These are phyloP conservation scores for Vulpes lagopus DNA, from an alignment of 2,113 vertebrate species.

Conservation along the genomic window DNA sequence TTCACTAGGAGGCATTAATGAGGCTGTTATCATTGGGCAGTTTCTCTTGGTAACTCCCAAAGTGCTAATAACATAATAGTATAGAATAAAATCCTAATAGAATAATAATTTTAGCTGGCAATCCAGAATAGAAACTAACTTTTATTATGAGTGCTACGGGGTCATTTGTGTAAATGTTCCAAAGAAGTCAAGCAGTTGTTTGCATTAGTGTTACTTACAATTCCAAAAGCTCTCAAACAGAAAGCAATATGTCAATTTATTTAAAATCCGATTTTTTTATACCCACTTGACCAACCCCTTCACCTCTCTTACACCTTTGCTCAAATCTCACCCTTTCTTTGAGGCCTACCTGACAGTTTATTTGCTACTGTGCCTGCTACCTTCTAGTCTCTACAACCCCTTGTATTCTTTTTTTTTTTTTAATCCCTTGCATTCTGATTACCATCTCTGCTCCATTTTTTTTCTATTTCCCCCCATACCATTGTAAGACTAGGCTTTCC, in stretches of 20 bases:
- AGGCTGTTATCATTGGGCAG: constrained; percentile 73
- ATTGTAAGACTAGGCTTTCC: not conserved
- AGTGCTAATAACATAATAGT: constrained; percentile 75
- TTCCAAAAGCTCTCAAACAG: constrained; percentile 39
- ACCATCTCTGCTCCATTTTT: not conserved
- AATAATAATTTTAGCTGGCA: constrained; percentile 69
- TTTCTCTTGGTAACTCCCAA: constrained; percentile 75
- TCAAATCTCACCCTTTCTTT: not conserved
- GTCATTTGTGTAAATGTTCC: constrained; percentile 47
- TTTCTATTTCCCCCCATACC: not conserved
- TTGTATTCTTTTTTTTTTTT: not conserved
- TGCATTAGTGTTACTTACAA: constrained; percentile 3
- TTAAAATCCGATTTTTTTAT: not conserved
- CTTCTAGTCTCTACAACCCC: fast-evolving
- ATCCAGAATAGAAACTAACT: constrained; percentile 12
- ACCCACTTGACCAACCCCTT: not conserved
- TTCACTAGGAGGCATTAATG: constrained; percentile 81
- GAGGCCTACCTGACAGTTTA: not conserved
- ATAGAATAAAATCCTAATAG: constrained; percentile 69
- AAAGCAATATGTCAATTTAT: not conserved
- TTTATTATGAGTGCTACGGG: not conserved
- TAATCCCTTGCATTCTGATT: not conserved
- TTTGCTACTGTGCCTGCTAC: fast-evolving
- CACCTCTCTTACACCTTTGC: not conserved
- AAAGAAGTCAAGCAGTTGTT: constrained; percentile 14